Percentiles rank a stretch among this genome's conserved stretches.
phyloP scores from a whole-genome alignment of 2,797 vertebrate species.

The Distichodus sexfasciatus region DNA sequence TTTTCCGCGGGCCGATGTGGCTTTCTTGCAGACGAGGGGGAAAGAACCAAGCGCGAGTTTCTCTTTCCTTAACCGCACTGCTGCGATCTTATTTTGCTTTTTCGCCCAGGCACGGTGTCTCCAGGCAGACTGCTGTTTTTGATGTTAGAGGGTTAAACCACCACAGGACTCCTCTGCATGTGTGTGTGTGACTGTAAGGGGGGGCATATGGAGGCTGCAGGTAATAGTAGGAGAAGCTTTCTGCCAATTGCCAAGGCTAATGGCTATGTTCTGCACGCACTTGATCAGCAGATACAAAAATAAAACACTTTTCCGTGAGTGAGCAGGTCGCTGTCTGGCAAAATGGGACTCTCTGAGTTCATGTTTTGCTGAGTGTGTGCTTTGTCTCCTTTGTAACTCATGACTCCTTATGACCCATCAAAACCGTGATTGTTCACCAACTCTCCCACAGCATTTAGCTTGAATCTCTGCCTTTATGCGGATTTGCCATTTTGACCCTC shows the following conservation, averaged over 20 bases:
- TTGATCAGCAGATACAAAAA: background rate
- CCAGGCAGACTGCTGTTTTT: background rate
- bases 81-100: constrained; percentile 10
- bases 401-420: too few species aligned
- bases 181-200: too few species aligned
- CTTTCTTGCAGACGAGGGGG: constrained; percentile 42
- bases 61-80: constrained; percentile 34
- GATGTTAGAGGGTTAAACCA: background rate
- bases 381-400: background rate
- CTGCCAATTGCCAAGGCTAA: too few species aligned
- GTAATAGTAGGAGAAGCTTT: too few species aligned
- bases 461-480: background rate
- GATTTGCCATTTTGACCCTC: background rate
- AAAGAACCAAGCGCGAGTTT: constrained; percentile 24
- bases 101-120: constrained; percentile 14
- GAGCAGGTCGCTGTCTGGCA: constrained; percentile 6
- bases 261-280: background rate
- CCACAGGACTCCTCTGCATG: background rate
- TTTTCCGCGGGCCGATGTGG: constrained; percentile 39
- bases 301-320: background rate
- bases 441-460: too few species aligned
- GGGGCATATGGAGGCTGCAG: too few species aligned
- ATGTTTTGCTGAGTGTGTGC: background rate
- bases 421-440: too few species aligned
- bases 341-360: background rate